These are phyloP conservation scores for Ruditapes philippinarum DNA, from an alignment of 1,140 invertebrate species.

Conservation along the genomic window DNA sequence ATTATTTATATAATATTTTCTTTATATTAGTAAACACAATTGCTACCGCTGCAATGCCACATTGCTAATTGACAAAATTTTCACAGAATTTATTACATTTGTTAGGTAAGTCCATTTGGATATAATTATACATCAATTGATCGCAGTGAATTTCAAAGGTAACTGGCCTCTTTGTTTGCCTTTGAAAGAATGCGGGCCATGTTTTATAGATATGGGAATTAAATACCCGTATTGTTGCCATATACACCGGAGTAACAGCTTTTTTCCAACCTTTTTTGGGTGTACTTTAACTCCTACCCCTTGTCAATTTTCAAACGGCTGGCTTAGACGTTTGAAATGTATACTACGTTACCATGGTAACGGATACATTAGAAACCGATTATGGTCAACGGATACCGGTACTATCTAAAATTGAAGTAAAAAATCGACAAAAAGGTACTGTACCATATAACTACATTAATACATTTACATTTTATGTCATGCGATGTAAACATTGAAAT, in stretches of 20 bases:
- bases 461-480: background rate
- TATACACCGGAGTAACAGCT: background rate
- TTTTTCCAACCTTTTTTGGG: background rate
- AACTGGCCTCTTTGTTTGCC: background rate
- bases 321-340: background rate
- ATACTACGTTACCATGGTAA: slow-evolving; percentile 24
- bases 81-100: no score
- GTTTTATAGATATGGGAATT: background rate
- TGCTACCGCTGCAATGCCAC: no score
- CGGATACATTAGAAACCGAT: slow-evolving; percentile 37
- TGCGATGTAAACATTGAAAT: background rate
- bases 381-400: slow-evolving; percentile 9
- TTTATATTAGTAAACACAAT: no score
- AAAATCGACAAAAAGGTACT: background rate
- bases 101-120: no score
- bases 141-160: background rate
- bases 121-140: no score
- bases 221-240: slow-evolving; percentile 1
- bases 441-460: background rate
- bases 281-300: slow-evolving; percentile 9
- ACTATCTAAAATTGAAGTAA: background rate
- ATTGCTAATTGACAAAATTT: no score
- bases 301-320: slow-evolving; percentile 24
- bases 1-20: no score
- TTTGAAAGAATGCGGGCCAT: background rate